Conservation (phyloP, 2,888 invertebrate genomes). For the Lysandra coridon region DNA sequence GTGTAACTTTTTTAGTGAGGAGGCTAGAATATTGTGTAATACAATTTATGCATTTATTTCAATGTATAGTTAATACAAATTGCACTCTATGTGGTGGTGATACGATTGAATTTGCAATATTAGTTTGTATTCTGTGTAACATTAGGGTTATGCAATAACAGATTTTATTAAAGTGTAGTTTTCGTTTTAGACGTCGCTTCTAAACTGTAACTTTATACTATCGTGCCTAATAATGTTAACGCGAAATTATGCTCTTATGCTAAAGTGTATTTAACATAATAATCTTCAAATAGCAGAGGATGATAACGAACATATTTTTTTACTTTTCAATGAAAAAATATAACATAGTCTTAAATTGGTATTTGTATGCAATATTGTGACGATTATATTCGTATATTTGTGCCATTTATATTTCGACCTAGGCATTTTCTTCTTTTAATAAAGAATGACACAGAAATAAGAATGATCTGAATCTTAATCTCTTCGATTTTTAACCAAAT, state of each 20-base stretch:
- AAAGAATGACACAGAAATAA: neutral
- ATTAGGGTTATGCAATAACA: conserved; percentile 20
- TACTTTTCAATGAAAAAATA: neutral
- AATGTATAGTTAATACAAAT: conserved; percentile 15
- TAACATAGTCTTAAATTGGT: neutral
- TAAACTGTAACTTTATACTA: conserved; percentile 27
- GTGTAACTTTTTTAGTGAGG: neutral
- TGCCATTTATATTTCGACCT: neutral
- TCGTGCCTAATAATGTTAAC: conserved; percentile 22
- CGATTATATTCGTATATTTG: neutral
- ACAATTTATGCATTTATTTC: conserved; percentile 12
- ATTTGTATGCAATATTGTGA: neutral
- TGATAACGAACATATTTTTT: conserved; percentile 13
- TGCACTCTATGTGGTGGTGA: conserved; percentile 22
- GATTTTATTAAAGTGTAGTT: conserved; percentile 21
- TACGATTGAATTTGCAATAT: conserved; percentile 25
- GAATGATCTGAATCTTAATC: neutral
- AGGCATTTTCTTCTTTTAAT: neutral
- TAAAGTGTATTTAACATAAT: conserved; percentile 10
- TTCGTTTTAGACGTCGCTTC: conserved; percentile 7
- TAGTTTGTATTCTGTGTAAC: conserved; percentile 30
- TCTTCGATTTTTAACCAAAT: neutral
- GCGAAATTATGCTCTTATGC: neutral
- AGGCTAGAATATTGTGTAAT: neutral
- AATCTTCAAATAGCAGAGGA: neutral